Percentiles rank a stretch among this genome's conserved stretches.
Conservation (phyloP, 2,113 vertebrate genomes). For the Pelobates fuscus region DNA sequence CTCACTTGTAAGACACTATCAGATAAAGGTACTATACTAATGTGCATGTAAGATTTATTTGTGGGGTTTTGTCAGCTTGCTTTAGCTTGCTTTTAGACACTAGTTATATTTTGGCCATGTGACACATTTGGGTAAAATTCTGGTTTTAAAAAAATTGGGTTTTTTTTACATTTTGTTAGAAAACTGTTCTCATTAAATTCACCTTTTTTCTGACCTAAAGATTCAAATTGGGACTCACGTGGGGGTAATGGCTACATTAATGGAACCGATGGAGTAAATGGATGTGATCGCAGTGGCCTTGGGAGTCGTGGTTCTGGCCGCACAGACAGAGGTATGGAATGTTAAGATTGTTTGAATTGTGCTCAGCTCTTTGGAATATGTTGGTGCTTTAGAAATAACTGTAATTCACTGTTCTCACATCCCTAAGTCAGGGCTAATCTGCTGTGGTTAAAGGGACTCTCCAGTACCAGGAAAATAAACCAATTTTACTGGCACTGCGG, state of each 20-base stretch:
- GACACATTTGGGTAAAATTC: neutral
- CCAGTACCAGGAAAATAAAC: too few relatives aligned
- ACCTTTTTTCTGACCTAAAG: conserved; percentile 55
- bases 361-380: too few relatives aligned
- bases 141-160: neutral
- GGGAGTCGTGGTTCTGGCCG: conserved; percentile 70
- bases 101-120: conserved; percentile 18
- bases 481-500: too few relatives aligned
- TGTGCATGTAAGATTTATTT: conserved; percentile 43
- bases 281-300: conserved; percentile 63
- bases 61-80: conserved; percentile 30
- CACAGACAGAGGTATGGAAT: conserved; percentile 70
- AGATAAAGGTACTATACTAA: conserved; percentile 19
- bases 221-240: conserved; percentile 70
- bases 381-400: too few relatives aligned
- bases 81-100: conserved; percentile 49
- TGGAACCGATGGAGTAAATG: conserved; percentile 75
- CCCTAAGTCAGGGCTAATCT: too few relatives aligned
- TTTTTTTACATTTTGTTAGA: neutral
- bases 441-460: too few relatives aligned
- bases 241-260: conserved; percentile 79
- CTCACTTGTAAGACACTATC: conserved; percentile 8
- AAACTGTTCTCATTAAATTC: too few relatives aligned
- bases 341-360: neutral
- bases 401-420: too few relatives aligned